A percentile compares a stretch with the other conserved stretches of the same genome.
phyloP scores from a whole-genome alignment of 2,797 vertebrate genomes.

The Pseudomugil gertrudae region DNA sequence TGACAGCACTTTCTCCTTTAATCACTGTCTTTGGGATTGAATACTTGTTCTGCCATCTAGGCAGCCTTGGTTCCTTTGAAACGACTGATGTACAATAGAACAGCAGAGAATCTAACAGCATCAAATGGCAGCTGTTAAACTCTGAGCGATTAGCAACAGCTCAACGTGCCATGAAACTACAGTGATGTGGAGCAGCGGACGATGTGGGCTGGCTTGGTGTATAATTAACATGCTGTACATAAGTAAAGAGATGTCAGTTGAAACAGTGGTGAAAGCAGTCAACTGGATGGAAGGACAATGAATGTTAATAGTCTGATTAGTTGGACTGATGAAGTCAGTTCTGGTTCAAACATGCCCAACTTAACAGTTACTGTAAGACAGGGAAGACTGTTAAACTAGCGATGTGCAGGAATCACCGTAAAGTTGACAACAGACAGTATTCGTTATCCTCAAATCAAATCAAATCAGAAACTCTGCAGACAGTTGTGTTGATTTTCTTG shows the following conservation, averaged over 20 bases:
- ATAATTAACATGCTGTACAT: conserved; percentile 52
- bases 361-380: conserved; percentile 16
- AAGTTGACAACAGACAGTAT: neutral
- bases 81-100: conserved; percentile 16
- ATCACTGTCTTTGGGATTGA: conserved; percentile 17
- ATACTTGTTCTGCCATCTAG: conserved; percentile 17
- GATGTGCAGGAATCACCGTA: neutral
- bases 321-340: conserved; percentile 43
- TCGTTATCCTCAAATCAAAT: neutral
- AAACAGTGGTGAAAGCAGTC: conserved; percentile 54
- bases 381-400: neutral
- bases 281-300: conserved; percentile 61
- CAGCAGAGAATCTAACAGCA: neutral
- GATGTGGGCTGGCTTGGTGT: conserved; percentile 36
- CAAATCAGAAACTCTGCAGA: neutral
- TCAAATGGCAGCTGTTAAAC: neutral
- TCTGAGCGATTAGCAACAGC: conserved; percentile 3
- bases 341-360: conserved; percentile 20
- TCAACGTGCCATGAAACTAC: conserved; percentile 28
- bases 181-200: conserved; percentile 39
- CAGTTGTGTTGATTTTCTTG: neutral
- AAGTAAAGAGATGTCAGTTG: conserved; percentile 52
- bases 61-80: conserved; percentile 22
- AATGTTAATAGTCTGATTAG: conserved; percentile 59
- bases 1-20: conserved; percentile 41